Base-by-base conservation (phyloP, 2,888 invertebrate species). In the Pogonocherus hispidulus region DNA sequence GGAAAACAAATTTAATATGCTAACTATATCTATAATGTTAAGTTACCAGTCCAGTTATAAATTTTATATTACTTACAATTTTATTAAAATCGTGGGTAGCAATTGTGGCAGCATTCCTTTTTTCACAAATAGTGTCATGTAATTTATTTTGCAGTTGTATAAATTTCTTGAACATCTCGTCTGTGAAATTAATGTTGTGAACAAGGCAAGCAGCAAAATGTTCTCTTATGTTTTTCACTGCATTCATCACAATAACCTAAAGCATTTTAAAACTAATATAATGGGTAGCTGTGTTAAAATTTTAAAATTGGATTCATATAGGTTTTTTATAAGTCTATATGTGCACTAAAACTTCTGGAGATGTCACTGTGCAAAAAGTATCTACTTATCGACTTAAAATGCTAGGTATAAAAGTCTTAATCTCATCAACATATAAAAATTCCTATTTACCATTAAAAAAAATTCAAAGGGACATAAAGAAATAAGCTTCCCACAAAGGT, bases 31-130 rank as follows among this genome's bases (percentile, higher is more conserved):
- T 54, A 0, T 47, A 66, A 65, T 9, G n/a, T n/a, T n/a, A 20
- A 18, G 11, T 8, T 59, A 23, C 3, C 11, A 2, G 8, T 2
- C 8, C 8, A 8, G 11, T 11, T 8, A 32, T 32, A 9, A 11
- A 23, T n/a, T n/a, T n/a, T n/a, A n/a, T n/a, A n/a, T n/a, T 14
- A 49, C 54, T 79, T 78, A 84, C 82, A 69, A 95, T 86, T 78
- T 91, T 90, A 44, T 85, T 87, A 71, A 93, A 84, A 82, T 95
- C 95, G 83, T 96, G 96, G 0, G 95, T 95, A 2, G 95, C 95
- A 67, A 95, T 92, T 0, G 95, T 94, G 0, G 94, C 93, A 0
- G 88, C 85, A 78, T 92, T 92, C 75, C 95, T 87, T 80, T 94
- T 94, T 62, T 92, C 91, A 82, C 95, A 95, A 8, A 94, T 86